Conservation (phyloP, 1,140 invertebrate species). For the Cheumatopsyche charites region DNA sequence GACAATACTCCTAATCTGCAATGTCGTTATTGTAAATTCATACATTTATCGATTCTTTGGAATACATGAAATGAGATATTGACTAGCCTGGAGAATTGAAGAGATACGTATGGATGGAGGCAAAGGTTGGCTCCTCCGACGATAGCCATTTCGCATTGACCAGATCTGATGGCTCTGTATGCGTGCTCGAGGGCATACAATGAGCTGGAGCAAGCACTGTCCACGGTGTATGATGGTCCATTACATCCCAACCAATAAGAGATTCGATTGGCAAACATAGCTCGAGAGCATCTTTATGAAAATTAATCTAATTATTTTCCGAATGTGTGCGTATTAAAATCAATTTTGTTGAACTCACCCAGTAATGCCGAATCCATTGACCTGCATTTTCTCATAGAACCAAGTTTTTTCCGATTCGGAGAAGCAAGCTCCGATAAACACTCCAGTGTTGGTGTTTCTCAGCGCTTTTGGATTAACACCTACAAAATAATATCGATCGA, state of each 20-base stretch:
- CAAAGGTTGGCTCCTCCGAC: conserved; percentile 86
- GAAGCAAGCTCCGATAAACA: conserved; percentile 81
- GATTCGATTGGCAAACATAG: conserved; percentile 90
- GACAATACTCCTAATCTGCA: conserved; percentile 82
- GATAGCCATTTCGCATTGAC: conserved; percentile 82
- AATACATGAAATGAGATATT: no score
- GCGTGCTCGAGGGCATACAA: conserved; percentile 84
- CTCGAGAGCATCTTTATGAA: conserved; percentile 78
- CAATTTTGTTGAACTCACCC: conserved; percentile 72
- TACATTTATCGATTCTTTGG: no score
- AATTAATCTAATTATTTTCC: neutral
- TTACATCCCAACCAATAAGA: conserved; percentile 74
- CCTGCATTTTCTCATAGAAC: conserved; percentile 72
- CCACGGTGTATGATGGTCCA: conserved; percentile 82
- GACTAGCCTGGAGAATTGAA: conserved; percentile 77
- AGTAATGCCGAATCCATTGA: conserved; percentile 68
- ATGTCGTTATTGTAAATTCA: no score
- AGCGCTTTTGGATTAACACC: conserved; percentile 69
- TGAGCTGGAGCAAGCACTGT: conserved; percentile 91
- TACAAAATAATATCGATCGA: conserved; percentile 19
- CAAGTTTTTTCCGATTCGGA: conserved; percentile 76
- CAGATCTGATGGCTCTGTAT: conserved; percentile 75
- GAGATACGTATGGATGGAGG: conserved; percentile 80
- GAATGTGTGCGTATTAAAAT: no score
- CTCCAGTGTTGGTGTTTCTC: conserved; percentile 76